Evolutionary conservation across 2,113 vertebrate genomes (phyloP), one percentile per base, ranked within the genome.

Genomic region (Aphyosemion australe): DNA sequence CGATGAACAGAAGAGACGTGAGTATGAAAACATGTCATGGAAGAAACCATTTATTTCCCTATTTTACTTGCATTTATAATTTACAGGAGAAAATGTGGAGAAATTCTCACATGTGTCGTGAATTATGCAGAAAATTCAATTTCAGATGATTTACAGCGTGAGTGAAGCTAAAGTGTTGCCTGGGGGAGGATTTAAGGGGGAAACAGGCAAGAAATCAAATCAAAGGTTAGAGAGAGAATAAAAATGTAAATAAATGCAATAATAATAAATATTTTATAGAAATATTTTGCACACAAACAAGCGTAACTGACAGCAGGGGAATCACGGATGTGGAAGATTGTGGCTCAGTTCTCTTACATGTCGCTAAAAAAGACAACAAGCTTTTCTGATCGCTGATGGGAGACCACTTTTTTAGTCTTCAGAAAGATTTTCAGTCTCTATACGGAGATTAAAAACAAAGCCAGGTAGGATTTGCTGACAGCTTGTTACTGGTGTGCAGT

Each of bases 101-200:
- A 41, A 45, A 2, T 50, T 72, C 37, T 46, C 4, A 11, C 14
- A 14, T 14, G 3, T 12, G 16, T 19, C 0, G 1, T 66, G 12
- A 72, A 69, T 78, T 49, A 72, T 76, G 50, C 56, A 65, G 47
- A 26, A 26, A 26, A 3, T n/a, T 39, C 26, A 32, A 11, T 48
- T 61, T 60, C 47, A 26, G 71, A 75, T 65, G 32, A 65, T 53
- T 12, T 20, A 68, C 39, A 15, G n/a, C 8, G 16, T 43, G 32
- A 56, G 26, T 4, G 37, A 18, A 12, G 32, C 19, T 14, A 9
- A 18, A 50, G 32, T 26, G 11, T 9, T 49, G 26, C 26, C 26
- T 26, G 26, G 26, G 26, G 26, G 26, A 26, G 26, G 26, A 26
- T 26, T 26, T 26, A 26, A 26, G 26, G 26, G 51, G 20, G 16